A percentile compares a stretch with the other conserved stretches of the same genome.
phyloP scores from a whole-genome alignment of 2,888 invertebrate species.

The Beris morrisii region DNA sequence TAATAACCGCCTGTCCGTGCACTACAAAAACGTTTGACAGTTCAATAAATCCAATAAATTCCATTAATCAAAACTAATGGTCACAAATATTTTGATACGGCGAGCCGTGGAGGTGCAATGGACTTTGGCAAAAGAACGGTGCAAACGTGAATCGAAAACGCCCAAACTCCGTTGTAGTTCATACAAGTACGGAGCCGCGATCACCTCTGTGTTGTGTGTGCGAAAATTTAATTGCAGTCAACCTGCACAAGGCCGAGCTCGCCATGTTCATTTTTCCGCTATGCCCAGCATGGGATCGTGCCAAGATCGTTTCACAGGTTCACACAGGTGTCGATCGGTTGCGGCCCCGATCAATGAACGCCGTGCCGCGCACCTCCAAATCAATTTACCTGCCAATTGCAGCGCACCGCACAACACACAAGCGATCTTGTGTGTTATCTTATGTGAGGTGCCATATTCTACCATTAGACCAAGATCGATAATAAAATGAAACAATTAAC shows the following conservation, averaged over 20 bases:
- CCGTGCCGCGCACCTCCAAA: not conserved
- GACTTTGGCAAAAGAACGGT: too few species aligned
- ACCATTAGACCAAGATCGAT: constrained; percentile 1
- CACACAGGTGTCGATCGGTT: not conserved
- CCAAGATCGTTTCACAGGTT: not conserved
- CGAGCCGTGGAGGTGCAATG: too few species aligned
- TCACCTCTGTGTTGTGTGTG: not conserved
- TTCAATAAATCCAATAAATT: constrained; percentile 18
- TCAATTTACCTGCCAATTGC: constrained; percentile 22
- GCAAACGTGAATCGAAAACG: too few species aligned
- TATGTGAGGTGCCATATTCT: not conserved
- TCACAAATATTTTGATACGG: not conserved
- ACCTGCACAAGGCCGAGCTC: not conserved
- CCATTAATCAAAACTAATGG: constrained; percentile 16
- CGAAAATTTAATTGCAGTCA: constrained; percentile 17
- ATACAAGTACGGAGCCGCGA: too few species aligned
- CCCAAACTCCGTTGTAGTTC: too few species aligned
- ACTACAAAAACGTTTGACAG: constrained; percentile 9
- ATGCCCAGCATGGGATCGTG: not conserved
- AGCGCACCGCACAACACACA: not conserved
- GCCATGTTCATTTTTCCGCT: not conserved
- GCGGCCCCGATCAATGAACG: not conserved
- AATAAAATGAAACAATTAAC: constrained; percentile 34
- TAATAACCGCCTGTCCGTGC: constrained; percentile 11
- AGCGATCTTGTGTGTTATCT: not conserved